Evolutionary conservation across 1,140 invertebrate species (phyloP), one percentile per base, ranked within the genome.

Genomic region (Varroa destructor): DNA sequence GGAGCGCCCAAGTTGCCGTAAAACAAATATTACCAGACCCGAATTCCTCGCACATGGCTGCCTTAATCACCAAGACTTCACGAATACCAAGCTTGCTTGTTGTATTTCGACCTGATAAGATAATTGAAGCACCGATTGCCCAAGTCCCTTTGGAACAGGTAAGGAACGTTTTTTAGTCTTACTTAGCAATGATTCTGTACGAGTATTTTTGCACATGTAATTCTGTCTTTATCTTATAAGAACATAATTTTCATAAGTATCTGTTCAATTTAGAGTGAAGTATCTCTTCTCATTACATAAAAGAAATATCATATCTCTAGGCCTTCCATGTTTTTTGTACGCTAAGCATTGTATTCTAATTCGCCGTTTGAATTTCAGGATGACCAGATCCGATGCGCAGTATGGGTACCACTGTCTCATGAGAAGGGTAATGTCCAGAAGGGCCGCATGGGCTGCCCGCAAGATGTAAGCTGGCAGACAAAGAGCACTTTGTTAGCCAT

Each of bases 301-400:
- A 25, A 25, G 25, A 25, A 25, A 25, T 25, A 25, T 25, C 25
- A 25, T 25, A 25, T 25, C 25, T 25, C 25, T 25, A 25, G 25
- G 25, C 25, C 25, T 25, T 25, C 25, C 25, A 25, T 25, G 25
- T 25, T 25, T 25, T 25, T 3, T 51, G 8, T 51, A 51, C 46
- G 46, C 46, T 51, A 51, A 51, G 46, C 46, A 5, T 5, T 51
- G 46, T 51, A 8, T 51, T 51, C 4, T 5, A 51, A 51, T 51
- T 51, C 46, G 46, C 4, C 46, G 3, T 3, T 51, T 8, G 46
- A 5, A 5, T 67, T 67, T 12, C 61, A 67, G 61, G 61, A 67
- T 5, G 61, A 67, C 8, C 61, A 67, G 37, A 67, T 67, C 46
- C 12, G 61, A 14, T 67, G 61, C 46, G 61, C 40, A 40, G 14